Base-by-base conservation (phyloP, 2,888 invertebrate species). In the Cerceris ruficornis region DNA sequence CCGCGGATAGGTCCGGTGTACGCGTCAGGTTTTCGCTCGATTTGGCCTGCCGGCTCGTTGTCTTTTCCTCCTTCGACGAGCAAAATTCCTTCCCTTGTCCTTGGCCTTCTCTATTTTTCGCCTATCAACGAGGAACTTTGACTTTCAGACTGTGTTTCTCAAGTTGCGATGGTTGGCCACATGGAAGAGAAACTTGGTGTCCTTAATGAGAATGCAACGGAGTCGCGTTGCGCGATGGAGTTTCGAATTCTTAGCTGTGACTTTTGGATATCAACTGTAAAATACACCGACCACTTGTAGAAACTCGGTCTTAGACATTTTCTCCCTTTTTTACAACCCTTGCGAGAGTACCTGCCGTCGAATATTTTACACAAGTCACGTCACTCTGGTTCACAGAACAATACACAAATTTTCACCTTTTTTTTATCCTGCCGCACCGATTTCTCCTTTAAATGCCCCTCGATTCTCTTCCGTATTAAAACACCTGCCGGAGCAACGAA, bases 1-100 rank as follows among this genome's bases (percentile, higher is more conserved):
- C 74, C 69, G 73, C 68, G 59, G 76, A 69, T 76, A 81, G 76
- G 76, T 83, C 81, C 77, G 85, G 75, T 77, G 77, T 79, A 72
- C 78, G 72, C 82, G 83, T 85, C 83, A 77, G 77, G 75, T 83
- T 81, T 83, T 82, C 70, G 80, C 75, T 54, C 82, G 62, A 71
- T 14, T 15, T 15, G 15, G 9, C 4, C 50, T 65, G 39, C 9
- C 41, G 54, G 15, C 15, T 54, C 52, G 39, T 65, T 65, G 17
- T 75, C 60, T 58, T 65, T 54, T 62, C 42, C 17, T 39, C 46
- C 17, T 55, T 55, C 6, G 28, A 28, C 28, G 43, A n/a, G 7
- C 7, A n/a, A 17, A 7, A 7, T 46, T 57, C n/a, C 11, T 50
- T 49, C 5, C 43, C 39, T 43, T 43, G 14, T 17, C 17, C n/a